Percentiles rank a stretch among this genome's conserved stretches.
phyloP scores from a whole-genome alignment of 2,797 vertebrate species.

The Pangasius macronema region DNA sequence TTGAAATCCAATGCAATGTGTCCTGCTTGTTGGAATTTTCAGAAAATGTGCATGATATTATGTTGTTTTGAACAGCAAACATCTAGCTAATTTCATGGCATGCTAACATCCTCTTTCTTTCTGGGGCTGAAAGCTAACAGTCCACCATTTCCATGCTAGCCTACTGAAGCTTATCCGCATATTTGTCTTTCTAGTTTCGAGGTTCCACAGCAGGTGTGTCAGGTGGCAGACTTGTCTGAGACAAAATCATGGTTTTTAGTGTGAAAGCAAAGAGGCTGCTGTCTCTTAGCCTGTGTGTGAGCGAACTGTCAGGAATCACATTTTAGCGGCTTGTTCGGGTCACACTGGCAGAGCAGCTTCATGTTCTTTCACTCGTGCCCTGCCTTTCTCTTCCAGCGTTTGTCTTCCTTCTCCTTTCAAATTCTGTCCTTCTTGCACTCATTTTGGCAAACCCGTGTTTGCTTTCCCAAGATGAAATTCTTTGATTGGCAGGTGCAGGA shows the following conservation, averaged over 20 bases:
- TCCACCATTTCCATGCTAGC: constrained; percentile 46
- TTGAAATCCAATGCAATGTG: background rate
- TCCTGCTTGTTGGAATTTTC: background rate
- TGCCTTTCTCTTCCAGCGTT: constrained; percentile 35
- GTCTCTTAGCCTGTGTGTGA: constrained; percentile 56
- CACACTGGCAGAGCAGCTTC: constrained; percentile 57
- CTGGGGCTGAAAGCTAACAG: constrained; percentile 15
- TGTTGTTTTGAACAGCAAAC: constrained; percentile 6
- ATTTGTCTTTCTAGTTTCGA: constrained; percentile 52
- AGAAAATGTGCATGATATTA: background rate
- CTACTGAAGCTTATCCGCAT: constrained; percentile 53
- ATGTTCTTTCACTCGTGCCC: constrained; percentile 50
- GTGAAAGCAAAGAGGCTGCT: constrained; percentile 56
- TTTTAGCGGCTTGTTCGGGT: constrained; percentile 61
- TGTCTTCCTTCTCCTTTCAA: constrained; percentile 39
- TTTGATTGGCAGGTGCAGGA: constrained; percentile 39
- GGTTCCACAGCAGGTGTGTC: constrained; percentile 55
- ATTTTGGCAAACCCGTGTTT: constrained; percentile 34
- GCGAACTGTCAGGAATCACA: constrained; percentile 59
- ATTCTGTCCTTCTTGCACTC: constrained; percentile 35
- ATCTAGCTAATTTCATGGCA: background rate
- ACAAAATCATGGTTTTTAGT: constrained; percentile 59
- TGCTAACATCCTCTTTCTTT: constrained; percentile 22
- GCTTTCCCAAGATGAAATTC: constrained; percentile 34
- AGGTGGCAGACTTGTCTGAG: constrained; percentile 51